Conservation (phyloP, 2,113 vertebrate genomes). For the Chionomys nivalis region DNA sequence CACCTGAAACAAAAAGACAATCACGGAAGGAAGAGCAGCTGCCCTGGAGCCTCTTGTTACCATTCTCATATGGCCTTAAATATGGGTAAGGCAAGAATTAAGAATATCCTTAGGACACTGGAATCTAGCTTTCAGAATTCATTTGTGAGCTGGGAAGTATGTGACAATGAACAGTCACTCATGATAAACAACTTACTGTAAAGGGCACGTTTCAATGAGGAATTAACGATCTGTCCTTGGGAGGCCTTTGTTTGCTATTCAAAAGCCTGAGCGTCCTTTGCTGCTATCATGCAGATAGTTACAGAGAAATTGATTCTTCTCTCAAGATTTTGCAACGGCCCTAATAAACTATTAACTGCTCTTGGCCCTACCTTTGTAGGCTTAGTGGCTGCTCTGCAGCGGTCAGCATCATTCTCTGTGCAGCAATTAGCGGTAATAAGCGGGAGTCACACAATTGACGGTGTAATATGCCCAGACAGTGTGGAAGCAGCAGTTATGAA, state of each 20-base stretch:
- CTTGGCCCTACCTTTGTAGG: background rate
- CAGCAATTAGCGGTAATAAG: constrained; percentile 73
- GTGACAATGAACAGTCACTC: background rate
- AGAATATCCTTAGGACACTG: background rate
- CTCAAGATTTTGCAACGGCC: constrained; percentile 44
- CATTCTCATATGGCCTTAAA: accelerated
- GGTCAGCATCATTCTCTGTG: constrained; percentile 36
- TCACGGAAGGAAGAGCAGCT: background rate
- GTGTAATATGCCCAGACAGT: constrained; percentile 29
- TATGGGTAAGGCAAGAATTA: background rate
- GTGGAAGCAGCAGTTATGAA: constrained; percentile 66
- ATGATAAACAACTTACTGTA: constrained; percentile 56
- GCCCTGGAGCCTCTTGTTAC: background rate
- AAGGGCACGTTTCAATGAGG: constrained; percentile 48
- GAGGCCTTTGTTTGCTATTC: constrained; percentile 64
- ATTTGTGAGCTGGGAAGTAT: background rate
- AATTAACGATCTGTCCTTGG: constrained; percentile 39
- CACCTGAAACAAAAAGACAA: background rate
- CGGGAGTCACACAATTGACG: constrained; percentile 57
- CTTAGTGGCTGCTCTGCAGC: background rate
- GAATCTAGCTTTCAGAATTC: background rate
- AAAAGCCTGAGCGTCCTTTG: constrained; percentile 25
- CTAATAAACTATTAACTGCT: constrained; percentile 34
- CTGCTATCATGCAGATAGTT: constrained; percentile 52
- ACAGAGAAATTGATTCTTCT: constrained; percentile 69